Evolutionary conservation across 2,113 vertebrate genomes (phyloP), one percentile per base, ranked within the genome.

Genomic region (Dolichallabes microphthalmus): DNA sequence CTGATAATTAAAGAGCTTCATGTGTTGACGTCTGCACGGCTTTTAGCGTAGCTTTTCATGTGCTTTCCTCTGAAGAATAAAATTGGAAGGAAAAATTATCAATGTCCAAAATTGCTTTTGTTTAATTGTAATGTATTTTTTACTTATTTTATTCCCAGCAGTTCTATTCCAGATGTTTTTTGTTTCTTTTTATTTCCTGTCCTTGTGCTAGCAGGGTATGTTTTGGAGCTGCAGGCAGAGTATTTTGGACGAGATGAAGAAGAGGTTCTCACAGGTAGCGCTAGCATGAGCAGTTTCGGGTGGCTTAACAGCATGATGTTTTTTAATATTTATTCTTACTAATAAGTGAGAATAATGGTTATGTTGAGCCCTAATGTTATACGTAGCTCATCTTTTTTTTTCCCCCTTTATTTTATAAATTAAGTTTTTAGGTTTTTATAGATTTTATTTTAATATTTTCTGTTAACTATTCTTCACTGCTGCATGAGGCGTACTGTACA

Each of bases 181-280:
- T 52, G 68, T 39, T 39, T 74, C 63, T 84, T 35, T 76, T 79
- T 39, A 35, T 89, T 45, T 85, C 89, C 77, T 68, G 55, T 90
- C 10, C 83, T 91, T 68, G 39, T 85, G 69, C 92, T 90, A 86
- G 89, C 94, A 98, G 97, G 97, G 94, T 92, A 90, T 96, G 92
- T 97, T 98, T 96, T 97, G 97, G 97, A 97, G 95, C 95, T 98
- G 96, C 97, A 98, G 97, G 95, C 96, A 98, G 91, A 98, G 92
- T 97, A 96, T 98, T 94, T 98, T 98, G 97, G 96, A 97, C 95
- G 97, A 99, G 93, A 97, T 99, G 95, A 98, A 97, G 96, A 98
- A 96, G 93, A 96, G 95, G 93, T 96, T 97, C 94, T 93, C 96
- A 87, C 96, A 98, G 97, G 97, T 99, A 97, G 96, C 91, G 27